These are phyloP conservation scores for Conops quadrifasciatus DNA, from an alignment of 2,888 invertebrate species.

Conservation along the genomic window DNA sequence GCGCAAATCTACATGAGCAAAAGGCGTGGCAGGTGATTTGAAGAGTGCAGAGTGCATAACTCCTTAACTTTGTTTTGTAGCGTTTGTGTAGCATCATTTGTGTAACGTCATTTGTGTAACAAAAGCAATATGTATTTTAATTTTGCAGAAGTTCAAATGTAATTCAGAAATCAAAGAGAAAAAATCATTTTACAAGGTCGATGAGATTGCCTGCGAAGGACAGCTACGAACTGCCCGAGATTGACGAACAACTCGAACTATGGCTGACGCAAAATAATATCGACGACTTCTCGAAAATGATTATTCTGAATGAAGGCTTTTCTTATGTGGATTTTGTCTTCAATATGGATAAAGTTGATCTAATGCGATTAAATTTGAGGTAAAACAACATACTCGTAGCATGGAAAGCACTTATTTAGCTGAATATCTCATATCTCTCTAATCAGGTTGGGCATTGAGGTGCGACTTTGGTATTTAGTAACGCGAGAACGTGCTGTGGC, in stretches of 20 bases:
- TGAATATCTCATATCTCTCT: slow-evolving; percentile 21
- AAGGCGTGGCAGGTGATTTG: slow-evolving; percentile 12
- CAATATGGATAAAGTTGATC: slow-evolving; percentile 82
- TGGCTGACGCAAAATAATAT: slow-evolving; percentile 79
- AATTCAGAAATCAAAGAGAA: slow-evolving; percentile 37
- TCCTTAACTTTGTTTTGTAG: too few relatives aligned
- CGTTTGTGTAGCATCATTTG: too few relatives aligned
- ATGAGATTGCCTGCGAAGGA: slow-evolving; percentile 48
- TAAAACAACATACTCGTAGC: slow-evolving; percentile 57
- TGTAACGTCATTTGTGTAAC: neutral
- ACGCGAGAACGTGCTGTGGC: slow-evolving; percentile 57
- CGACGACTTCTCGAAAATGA: slow-evolving; percentile 73
- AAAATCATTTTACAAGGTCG: slow-evolving; percentile 4
- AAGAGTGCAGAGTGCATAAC: neutral
- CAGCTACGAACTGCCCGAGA: slow-evolving; percentile 54
- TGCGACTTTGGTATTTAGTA: slow-evolving; percentile 86
- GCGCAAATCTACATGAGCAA: slow-evolving; percentile 57
- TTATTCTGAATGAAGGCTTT: slow-evolving; percentile 79
- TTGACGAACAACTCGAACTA: slow-evolving; percentile 71
- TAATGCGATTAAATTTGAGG: slow-evolving; percentile 81
- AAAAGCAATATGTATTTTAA: neutral
- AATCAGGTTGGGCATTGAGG: slow-evolving; percentile 80
- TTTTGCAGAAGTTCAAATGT: slow-evolving; percentile 46
- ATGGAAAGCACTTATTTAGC: slow-evolving; percentile 3
- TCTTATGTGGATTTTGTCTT: slow-evolving; percentile 81